A percentile compares a stretch with the other conserved stretches of the same genome.
phyloP scores from a whole-genome alignment of 2,797 vertebrate genomes.

The Eupleurogrammus muticus region DNA sequence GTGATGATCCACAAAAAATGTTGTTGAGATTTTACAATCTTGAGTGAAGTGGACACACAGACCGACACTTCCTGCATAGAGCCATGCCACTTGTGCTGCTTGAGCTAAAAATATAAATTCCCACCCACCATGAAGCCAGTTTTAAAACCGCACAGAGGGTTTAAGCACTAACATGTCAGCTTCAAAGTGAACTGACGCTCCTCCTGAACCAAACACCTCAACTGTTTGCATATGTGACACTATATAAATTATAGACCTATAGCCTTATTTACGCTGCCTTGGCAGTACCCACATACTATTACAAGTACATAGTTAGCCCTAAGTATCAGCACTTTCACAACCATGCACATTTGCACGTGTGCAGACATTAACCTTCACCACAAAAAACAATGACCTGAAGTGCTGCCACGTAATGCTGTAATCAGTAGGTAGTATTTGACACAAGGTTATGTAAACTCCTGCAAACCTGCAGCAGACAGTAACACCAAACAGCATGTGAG shows the following conservation, averaged over 20 bases:
- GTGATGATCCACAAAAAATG: too few species aligned
- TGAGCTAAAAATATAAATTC: not conserved
- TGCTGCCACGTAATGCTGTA: conserved; percentile 55
- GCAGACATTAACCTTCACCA: conserved; percentile 32
- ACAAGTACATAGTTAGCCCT: not conserved
- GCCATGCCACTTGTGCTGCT: not conserved
- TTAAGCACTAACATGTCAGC: not conserved
- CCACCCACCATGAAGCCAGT: not conserved
- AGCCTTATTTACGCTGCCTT: conserved; percentile 6
- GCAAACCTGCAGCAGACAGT: conserved; percentile 35
- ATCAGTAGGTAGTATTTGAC: conserved; percentile 60
- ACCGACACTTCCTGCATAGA: too few species aligned
- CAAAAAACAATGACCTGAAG: conserved; percentile 43
- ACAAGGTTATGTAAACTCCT: conserved; percentile 66
- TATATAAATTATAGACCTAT: conserved; percentile 3
- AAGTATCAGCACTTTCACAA: conserved; percentile 13
- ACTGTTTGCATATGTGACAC: conserved; percentile 11
- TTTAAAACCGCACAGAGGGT: conserved; percentile 7
- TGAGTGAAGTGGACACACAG: too few species aligned
- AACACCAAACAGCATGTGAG: conserved; percentile 34
- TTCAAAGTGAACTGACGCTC: not conserved
- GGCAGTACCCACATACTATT: conserved; percentile 11
- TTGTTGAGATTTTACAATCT: too few species aligned
- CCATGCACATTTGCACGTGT: conserved; percentile 8
- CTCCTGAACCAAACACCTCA: conserved; percentile 6